phyloP scores from a whole-genome alignment of 2,113 vertebrate species.

The Pseudolaguvia tuberculata region DNA sequence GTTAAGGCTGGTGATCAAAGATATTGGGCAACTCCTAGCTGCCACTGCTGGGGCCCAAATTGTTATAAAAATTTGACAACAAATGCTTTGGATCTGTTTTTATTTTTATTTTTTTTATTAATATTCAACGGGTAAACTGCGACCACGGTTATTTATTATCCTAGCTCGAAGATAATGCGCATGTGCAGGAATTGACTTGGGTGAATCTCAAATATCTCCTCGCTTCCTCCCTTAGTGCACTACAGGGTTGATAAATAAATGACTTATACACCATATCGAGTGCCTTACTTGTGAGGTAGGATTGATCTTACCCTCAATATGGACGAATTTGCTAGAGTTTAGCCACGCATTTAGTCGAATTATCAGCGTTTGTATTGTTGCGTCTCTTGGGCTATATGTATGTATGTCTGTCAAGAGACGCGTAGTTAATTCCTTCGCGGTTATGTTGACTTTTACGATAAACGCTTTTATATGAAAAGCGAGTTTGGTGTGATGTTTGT shows the following conservation, averaged over 20 bases:
- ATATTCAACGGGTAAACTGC: too few species aligned
- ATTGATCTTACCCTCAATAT: not conserved
- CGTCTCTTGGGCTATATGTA: not conserved
- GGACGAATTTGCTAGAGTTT: not conserved
- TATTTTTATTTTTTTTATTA: too few species aligned
- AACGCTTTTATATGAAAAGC: not conserved
- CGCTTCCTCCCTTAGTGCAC: not conserved
- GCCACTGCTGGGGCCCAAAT: too few species aligned
- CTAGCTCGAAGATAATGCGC: not conserved
- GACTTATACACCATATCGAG: not conserved
- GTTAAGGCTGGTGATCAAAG: too few species aligned
- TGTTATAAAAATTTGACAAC: too few species aligned
- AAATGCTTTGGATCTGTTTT: too few species aligned
- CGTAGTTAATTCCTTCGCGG: not conserved
- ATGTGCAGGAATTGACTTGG: not conserved
- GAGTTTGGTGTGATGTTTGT: not conserved
- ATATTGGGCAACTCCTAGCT: too few species aligned
- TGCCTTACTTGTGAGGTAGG: not conserved
- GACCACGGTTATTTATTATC: not conserved
- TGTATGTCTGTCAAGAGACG: not conserved
- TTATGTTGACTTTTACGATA: not conserved
- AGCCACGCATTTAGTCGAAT: not conserved
- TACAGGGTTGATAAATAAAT: not conserved
- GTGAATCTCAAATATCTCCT: not conserved
- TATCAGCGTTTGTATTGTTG: not conserved